phyloP scores from a whole-genome alignment of 2,113 vertebrate species.

The Cyprinodon tularosa region DNA sequence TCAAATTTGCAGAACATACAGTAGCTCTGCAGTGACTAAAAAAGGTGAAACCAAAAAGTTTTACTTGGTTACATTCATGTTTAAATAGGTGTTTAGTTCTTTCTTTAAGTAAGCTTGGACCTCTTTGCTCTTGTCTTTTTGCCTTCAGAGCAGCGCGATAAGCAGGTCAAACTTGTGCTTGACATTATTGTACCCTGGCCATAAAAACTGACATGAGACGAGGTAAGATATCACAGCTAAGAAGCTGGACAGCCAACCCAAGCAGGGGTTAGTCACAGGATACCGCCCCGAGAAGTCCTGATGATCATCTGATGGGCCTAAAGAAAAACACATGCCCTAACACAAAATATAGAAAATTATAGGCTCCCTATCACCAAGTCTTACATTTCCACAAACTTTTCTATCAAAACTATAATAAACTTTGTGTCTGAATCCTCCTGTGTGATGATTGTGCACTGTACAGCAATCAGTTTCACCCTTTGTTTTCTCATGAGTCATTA shows the following conservation, averaged over 20 bases:
- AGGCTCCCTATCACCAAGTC: conserved; percentile 39
- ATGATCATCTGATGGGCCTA: conserved; percentile 57
- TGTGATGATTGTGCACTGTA: not conserved
- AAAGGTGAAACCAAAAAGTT: conserved; percentile 21
- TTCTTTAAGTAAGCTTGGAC: not conserved
- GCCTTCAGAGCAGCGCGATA: conserved; percentile 11
- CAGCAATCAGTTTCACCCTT: not conserved
- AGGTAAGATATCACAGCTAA: conserved; percentile 16
- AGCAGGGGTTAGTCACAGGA: conserved; percentile 64
- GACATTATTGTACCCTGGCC: not conserved
- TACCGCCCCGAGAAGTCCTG: conserved; percentile 42
- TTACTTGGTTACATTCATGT: not conserved
- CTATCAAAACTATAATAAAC: not conserved
- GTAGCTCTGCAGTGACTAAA: conserved; percentile 13
- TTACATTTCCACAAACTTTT: conserved; percentile 18
- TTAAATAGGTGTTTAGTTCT: not conserved
- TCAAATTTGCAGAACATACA: conserved; percentile 33
- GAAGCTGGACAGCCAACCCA: conserved; percentile 16
- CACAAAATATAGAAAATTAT: conserved; percentile 15
- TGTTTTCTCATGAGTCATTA: not conserved
- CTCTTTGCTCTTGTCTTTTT: conserved; percentile 44
- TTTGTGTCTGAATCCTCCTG: not conserved
- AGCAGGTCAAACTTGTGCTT: conserved; percentile 4
- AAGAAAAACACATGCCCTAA: conserved; percentile 41
- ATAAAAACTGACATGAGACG: conserved; percentile 25